Evolutionary conservation across 30 jellyfish, hydroid and myxozoan species (phyloP).

Genomic region (Hydractinia echinata): DNA sequence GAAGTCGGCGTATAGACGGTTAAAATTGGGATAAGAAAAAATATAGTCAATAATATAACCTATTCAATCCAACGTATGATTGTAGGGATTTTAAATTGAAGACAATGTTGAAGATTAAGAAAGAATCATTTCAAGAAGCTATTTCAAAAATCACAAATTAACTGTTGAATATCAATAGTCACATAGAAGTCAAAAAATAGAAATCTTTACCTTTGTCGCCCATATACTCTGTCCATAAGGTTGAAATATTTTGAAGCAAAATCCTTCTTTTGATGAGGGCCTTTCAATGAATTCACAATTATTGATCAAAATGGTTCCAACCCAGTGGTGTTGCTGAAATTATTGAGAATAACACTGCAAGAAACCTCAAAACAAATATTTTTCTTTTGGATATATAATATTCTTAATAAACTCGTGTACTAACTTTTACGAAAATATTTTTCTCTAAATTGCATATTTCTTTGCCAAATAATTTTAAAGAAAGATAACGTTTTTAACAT

Average conservation of each 20-base stretch:
- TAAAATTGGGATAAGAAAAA: too few relatives aligned
- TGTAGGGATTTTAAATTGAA: background rate
- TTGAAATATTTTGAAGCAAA: constrained; percentile 83
- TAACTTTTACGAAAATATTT: background rate
- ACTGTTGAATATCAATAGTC: too few relatives aligned
- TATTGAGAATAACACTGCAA: background rate
- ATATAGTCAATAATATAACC: too few relatives aligned
- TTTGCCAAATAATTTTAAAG: too few relatives aligned
- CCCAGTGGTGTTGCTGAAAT: constrained; percentile 87
- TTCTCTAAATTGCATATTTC: too few relatives aligned
- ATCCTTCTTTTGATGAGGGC: constrained; percentile 94
- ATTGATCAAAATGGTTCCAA: constrained; percentile 74
- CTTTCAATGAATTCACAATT: constrained; percentile 83
- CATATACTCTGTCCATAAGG: constrained; percentile 82
- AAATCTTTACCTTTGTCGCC: constrained; percentile 61
- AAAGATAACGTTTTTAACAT: too few relatives aligned
- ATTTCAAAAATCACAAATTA: too few relatives aligned
- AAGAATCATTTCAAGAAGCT: too few relatives aligned
- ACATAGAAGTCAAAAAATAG: too few relatives aligned
- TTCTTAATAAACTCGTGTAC: background rate
- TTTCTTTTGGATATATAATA: background rate
- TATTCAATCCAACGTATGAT: background rate
- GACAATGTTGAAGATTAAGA: background rate
- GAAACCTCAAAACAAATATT: background rate
- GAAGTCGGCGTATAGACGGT: too few relatives aligned